Base-by-base conservation (phyloP, 2,797 vertebrate genomes). In the Alauda arvensis region DNA sequence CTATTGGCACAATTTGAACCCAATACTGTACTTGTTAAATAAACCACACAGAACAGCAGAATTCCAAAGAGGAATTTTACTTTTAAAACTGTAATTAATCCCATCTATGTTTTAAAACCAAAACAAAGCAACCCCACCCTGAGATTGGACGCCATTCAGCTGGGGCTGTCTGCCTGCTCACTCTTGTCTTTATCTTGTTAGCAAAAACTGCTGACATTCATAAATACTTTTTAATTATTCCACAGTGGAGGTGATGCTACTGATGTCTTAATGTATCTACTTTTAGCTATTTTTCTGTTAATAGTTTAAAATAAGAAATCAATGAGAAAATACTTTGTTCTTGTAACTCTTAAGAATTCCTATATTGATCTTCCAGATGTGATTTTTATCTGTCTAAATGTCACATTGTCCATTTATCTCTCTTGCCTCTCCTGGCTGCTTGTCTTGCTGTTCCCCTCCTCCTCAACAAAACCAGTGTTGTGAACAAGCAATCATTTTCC, bases 221-320 rank as follows among this genome's bases (percentile, higher is more conserved):
- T 25, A 53, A 71, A 33, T 59, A 62, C 62, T 66, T 48, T 12
- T 31, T 7, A 2, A 39, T 69, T 70, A 53, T 23, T 45, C 18
- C 37, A 5, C 5, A 13, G 77, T 18, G 20, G 87, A 68, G 39
- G 26, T 42, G 48, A 23, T 62, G 28, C 85, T 85, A 46, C 65
- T 82, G 85, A 63, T 77, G 72, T 43, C 3, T 28, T 18, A 24
- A 23, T 74, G 66, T 92, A 56, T 88, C 91, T 92, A 88, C 84
- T 81, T 81, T 74, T 63, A 87, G 77, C 87, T 78, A 23, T 92
- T 95, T 95, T 93, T 76, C 84, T 78, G 80, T 89, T 95, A 94
- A 95, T 96, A 62, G 94, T 60, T 93, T 95, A 91, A 95, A 96
- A 92, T 95, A 96, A 95, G 94, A 94, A 95, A 96, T 97, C 96